Conservation (phyloP, 2,888 invertebrate genomes). For the Acronicta alni region DNA sequence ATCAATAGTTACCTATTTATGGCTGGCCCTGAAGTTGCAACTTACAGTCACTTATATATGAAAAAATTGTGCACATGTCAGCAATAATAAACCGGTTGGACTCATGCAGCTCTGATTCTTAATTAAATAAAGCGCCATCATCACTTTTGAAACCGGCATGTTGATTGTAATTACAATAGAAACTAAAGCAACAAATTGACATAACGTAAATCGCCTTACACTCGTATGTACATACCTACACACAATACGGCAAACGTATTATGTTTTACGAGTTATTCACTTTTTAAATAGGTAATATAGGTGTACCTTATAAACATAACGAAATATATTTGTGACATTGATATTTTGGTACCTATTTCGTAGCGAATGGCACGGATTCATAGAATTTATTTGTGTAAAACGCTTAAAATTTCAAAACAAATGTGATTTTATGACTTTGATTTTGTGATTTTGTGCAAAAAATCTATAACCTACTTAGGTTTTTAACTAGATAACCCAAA, state of each 20-base stretch:
- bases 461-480: too few relatives aligned
- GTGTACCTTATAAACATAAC: too few relatives aligned
- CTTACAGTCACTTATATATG: conserved; percentile 50
- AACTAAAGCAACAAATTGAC: not conserved
- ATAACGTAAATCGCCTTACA: too few relatives aligned
- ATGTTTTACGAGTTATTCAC: too few relatives aligned
- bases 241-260: too few relatives aligned
- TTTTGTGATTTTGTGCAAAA: too few relatives aligned
- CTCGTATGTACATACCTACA: too few relatives aligned
- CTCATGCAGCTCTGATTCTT: conserved; percentile 33
- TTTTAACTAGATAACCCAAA: too few relatives aligned
- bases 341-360: conserved; percentile 40
- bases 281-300: too few relatives aligned
- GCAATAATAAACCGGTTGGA: conserved; percentile 31
- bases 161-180: not conserved
- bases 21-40: conserved; percentile 11
- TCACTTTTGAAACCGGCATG: not conserved
- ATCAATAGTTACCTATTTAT: conserved; percentile 12
- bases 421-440: too few relatives aligned
- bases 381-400: conserved; percentile 18
- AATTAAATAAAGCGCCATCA: conserved; percentile 41
- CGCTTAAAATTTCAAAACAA: not conserved
- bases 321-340: conserved; percentile 44
- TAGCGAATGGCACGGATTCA: conserved; percentile 54
- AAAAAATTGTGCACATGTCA: conserved; percentile 21